A percentile compares a stretch with the other conserved stretches of the same genome.
Evolutionary conservation across 2,797 vertebrate species (phyloP).

Genomic region (Leontocebus nigricollis): DNA sequence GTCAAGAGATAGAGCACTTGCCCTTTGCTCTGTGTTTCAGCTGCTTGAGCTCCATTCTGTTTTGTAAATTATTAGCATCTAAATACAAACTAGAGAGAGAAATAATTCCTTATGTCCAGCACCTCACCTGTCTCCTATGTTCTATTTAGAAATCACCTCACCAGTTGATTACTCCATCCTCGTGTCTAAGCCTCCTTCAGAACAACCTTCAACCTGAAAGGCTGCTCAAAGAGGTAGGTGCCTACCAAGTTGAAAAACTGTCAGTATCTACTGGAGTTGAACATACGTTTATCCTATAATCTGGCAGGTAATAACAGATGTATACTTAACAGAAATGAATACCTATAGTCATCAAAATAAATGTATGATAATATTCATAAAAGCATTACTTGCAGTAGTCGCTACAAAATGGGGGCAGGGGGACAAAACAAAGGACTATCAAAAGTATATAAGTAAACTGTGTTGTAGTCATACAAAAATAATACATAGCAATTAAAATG

Average conservation of each 20-base stretch:
- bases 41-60: not conserved
- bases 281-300: not conserved
- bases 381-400: not conserved
- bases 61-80: slow-evolving; percentile 31
- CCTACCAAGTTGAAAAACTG: not conserved
- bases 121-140: not conserved
- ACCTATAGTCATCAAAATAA: not conserved
- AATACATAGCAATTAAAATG: slow-evolving; percentile 5
- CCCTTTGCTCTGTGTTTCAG: not conserved
- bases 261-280: not conserved
- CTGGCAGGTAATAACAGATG: not conserved
- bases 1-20: not conserved
- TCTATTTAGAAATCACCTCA: slow-evolving; percentile 8
- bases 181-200: not conserved
- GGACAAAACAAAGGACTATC: not conserved
- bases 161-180: not conserved
- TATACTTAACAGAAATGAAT: not conserved
- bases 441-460: not conserved
- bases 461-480: not conserved
- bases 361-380: slow-evolving; percentile 4
- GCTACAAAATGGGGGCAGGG: not conserved
- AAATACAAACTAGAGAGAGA: not conserved
- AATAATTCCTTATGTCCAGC: not conserved
- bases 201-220: not conserved
- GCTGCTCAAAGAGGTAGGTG: not conserved